Base-by-base conservation (phyloP, 64 coral and sea anemone genomes). In the Orbicella faveolata region DNA sequence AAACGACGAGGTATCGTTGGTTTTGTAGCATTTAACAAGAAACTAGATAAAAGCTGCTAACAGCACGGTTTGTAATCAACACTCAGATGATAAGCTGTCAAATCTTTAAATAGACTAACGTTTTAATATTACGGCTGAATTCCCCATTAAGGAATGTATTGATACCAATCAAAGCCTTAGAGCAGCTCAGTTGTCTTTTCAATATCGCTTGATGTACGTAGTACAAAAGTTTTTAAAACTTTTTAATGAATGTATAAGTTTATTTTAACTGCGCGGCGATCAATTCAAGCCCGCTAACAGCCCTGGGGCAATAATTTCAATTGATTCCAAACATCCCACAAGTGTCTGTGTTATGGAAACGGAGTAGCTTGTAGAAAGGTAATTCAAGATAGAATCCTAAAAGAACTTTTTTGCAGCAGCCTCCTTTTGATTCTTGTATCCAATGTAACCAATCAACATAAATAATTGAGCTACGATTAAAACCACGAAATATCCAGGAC, bases 361-460 rank as follows among this genome's bases (percentile, higher is more conserved):
- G 53, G 75, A 78, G 41, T 44, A 20, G 8, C 20, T 51, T 78
- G 37, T 52, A 10, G 17, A 7, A 78, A 52, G 75, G n/a, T 21
- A 26, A 13, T 59, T 57, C 3, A 79, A 79, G 44, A 87, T 25
- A 52, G 63, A 79, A 73, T 75, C 51, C 78, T 92, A 99, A 87
- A 96, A 99, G 92, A 99, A 99, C 89, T 99, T 99, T 85, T 99
- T 99, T 6, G 97, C 97, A 4, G 97, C 97, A 23, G 97, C 97
- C 73, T 99, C 97, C 26, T 96, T 99, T 61, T 99, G 97, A 87
- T 95, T 99, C 39, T 89, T 90, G 44, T 99, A 99, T 53, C 86
- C 88, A 25, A 99, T 84, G 76, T 99, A 99, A 52, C 93, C 94
- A 18, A 93, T 44, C 26, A 99, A 63, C 90, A 95, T 95, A 64